phyloP scores from a whole-genome alignment of 2,113 vertebrate species.

The Elgaria multicarinata region DNA sequence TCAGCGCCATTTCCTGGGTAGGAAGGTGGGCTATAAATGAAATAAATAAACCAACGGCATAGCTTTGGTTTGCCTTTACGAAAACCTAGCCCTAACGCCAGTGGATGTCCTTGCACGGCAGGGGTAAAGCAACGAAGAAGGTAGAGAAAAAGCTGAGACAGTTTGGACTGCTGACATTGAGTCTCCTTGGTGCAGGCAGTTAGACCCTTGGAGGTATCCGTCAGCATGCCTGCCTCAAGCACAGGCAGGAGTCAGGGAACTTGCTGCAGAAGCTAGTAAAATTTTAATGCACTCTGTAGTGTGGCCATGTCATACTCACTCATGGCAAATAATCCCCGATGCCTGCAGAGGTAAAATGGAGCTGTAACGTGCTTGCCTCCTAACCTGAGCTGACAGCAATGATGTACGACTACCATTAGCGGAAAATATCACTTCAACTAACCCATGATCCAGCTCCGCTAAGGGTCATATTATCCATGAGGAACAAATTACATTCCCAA shows the following conservation, averaged over 20 bases:
- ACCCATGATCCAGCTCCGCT: slow-evolving; percentile 99
- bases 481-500: slow-evolving; percentile 99
- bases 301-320: slow-evolving; percentile 99
- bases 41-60: too few relatives aligned
- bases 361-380: slow-evolving; percentile 99
- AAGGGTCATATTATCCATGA: slow-evolving; percentile 99
- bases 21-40: too few relatives aligned
- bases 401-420: slow-evolving; percentile 99
- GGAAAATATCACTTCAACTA: slow-evolving; percentile 99
- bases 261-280: slow-evolving; percentile 95
- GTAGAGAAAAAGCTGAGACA: slow-evolving; percentile 53
- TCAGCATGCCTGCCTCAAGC: slow-evolving; percentile 84
- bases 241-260: slow-evolving; percentile 83
- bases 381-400: slow-evolving; percentile 99
- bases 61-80: not conserved
- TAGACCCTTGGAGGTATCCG: slow-evolving; percentile 84
- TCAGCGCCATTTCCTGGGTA: too few relatives aligned
- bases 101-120: slow-evolving; percentile 34
- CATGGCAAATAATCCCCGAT: slow-evolving; percentile 99
- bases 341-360: slow-evolving; percentile 99
- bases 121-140: slow-evolving; percentile 1
- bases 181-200: slow-evolving; percentile 86
- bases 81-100: slow-evolving; percentile 47
- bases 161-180: slow-evolving; percentile 79
- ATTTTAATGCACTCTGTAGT: slow-evolving; percentile 99